Conservation (phyloP, 2,888 invertebrate species). For the Cenopis cana region DNA sequence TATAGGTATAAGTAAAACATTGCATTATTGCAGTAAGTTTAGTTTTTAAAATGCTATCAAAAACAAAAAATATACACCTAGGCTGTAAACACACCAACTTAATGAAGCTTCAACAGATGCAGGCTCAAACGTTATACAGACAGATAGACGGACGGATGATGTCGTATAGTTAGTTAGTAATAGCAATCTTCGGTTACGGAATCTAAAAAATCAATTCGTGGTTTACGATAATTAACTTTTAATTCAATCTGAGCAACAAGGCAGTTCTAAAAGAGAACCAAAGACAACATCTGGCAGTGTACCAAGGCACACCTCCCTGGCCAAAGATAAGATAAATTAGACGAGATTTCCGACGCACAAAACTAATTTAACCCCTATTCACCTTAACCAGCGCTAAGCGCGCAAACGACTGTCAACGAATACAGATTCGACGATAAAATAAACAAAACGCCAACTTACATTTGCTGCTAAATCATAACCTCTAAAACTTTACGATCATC, state of each 20-base stretch:
- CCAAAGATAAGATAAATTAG: constrained; percentile 51
- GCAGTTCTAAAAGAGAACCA: background rate
- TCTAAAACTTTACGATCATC: background rate
- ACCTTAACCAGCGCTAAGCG: constrained; percentile 62
- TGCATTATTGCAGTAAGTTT: too few species aligned
- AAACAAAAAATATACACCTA: too few species aligned
- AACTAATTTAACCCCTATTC: constrained; percentile 67
- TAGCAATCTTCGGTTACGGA: too few species aligned
- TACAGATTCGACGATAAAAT: constrained; percentile 60
- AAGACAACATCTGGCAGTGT: background rate
- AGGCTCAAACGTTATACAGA: too few species aligned
- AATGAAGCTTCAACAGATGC: too few species aligned
- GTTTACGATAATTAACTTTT: background rate
- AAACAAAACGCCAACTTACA: constrained; percentile 44
- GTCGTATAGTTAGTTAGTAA: too few species aligned
- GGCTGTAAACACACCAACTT: too few species aligned
- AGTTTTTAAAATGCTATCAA: too few species aligned
- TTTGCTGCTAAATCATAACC: constrained; percentile 42
- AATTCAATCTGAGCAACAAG: background rate
- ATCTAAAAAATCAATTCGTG: too few species aligned
- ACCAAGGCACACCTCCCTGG: constrained; percentile 11
- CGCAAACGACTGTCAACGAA: constrained; percentile 67
- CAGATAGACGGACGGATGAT: too few species aligned
- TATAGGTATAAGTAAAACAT: too few species aligned
- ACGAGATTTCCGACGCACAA: constrained; percentile 52